A percentile compares a stretch with the other conserved stretches of the same genome.
Evolutionary conservation across 2,888 invertebrate species (phyloP).

Genomic region (Cephus rjabovi): DNA sequence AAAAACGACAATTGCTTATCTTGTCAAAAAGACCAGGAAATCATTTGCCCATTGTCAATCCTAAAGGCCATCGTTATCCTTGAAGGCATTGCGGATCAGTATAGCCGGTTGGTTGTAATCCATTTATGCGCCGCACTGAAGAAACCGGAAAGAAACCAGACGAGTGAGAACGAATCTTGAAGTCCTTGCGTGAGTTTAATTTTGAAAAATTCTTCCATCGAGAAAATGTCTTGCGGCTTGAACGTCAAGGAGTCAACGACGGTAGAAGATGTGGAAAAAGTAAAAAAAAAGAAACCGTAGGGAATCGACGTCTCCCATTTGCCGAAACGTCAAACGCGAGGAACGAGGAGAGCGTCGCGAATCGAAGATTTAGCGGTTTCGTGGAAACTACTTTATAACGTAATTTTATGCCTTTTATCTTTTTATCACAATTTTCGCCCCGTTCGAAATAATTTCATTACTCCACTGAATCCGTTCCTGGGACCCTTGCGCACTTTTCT

Average conservation of each 20-base stretch:
- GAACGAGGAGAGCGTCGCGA: not conserved
- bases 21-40: not conserved
- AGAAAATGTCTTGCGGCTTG: not conserved
- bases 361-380: not conserved
- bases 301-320: not conserved
- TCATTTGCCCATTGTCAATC: not conserved
- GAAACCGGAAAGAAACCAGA: not conserved
- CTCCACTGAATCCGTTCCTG: not conserved
- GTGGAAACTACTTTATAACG: not conserved
- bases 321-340: not conserved
- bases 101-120: not conserved
- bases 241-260: not conserved
- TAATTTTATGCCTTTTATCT: not conserved
- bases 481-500: not conserved
- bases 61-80: not conserved
- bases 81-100: not conserved
- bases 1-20: not conserved
- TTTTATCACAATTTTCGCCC: not conserved
- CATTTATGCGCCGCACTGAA: not conserved
- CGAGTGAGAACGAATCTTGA: not conserved
- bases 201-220: not conserved
- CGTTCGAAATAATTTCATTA: not conserved
- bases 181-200: not conserved
- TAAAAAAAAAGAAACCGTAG: not conserved
- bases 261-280: not conserved